phyloP scores from a whole-genome alignment of 2,888 invertebrate genomes.

The Aproaerema taeniolella region DNA sequence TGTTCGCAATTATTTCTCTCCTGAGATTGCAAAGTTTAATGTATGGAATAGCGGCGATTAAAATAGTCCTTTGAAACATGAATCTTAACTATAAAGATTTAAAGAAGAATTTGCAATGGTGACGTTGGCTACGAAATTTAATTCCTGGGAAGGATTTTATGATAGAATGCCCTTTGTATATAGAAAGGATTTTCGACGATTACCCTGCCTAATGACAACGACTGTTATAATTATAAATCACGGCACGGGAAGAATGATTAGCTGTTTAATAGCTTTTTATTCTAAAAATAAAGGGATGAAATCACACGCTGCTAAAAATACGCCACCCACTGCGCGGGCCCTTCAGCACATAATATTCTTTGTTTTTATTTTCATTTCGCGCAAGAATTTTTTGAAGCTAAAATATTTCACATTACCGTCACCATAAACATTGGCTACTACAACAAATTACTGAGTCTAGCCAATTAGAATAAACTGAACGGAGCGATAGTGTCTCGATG shows the following conservation, averaged over 20 bases:
- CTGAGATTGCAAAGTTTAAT: too few relatives aligned
- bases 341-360: conserved; percentile 52
- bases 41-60: too few relatives aligned
- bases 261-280: conserved; percentile 30
- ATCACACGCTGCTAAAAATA: conserved; percentile 53
- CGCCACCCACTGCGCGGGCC: conserved; percentile 40
- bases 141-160: too few relatives aligned
- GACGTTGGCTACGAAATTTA: too few relatives aligned
- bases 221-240: conserved; percentile 17
- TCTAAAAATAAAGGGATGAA: conserved; percentile 51
- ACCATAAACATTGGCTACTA: conserved; percentile 19
- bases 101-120: too few relatives aligned
- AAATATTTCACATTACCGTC: conserved; percentile 18
- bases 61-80: too few relatives aligned
- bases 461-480: conserved; percentile 3
- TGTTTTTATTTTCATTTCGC: conserved; percentile 43
- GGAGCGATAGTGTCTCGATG: conserved; percentile 3
- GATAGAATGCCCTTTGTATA: conserved; percentile 5
- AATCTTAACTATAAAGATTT: too few relatives aligned
- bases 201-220: conserved; percentile 6
- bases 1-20: too few relatives aligned
- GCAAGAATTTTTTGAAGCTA: conserved; percentile 17
- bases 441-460: background rate
- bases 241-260: conserved; percentile 12
- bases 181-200: conserved; percentile 1